Evolutionary conservation across 2,797 vertebrate species (phyloP).

Genomic region (Gobio occitaniae): DNA sequence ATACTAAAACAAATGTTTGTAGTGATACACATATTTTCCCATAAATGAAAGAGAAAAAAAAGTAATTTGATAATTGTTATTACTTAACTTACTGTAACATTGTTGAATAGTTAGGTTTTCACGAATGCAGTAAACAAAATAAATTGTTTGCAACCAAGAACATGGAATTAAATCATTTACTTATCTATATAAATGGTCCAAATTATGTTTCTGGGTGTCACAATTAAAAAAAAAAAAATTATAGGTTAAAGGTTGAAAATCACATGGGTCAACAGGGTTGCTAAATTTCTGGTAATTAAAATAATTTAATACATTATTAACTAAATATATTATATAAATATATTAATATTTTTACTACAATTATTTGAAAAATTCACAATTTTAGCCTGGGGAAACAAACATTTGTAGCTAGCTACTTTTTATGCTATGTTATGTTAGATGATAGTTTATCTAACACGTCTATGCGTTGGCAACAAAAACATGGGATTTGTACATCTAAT

Average conservation of each 20-base stretch:
- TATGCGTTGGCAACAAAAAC: not conserved
- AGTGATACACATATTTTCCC: not conserved
- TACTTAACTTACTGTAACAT: not conserved
- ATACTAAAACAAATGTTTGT: not conserved
- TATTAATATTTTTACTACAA: not conserved
- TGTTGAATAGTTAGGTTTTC: not conserved
- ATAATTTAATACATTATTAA: not conserved
- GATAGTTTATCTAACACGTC: not conserved
- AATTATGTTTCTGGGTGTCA: not conserved
- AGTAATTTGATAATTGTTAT: not conserved
- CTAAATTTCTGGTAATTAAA: not conserved
- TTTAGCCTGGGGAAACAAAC: not conserved
- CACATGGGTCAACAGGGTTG: not conserved
- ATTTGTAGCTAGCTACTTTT: not conserved
- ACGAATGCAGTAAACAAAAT: not conserved
- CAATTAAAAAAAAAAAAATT: too few relatives aligned
- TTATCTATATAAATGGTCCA: not conserved
- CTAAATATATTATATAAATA: too few relatives aligned
- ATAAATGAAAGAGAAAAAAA: not conserved
- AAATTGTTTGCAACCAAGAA: not conserved
- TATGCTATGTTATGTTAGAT: too few relatives aligned
- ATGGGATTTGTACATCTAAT: not conserved
- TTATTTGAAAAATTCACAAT: not conserved
- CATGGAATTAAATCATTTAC: not conserved
- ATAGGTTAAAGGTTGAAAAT: not conserved